Evolutionary conservation across 2,113 vertebrate genomes (phyloP).

Genomic region (Salvator merianae): DNA sequence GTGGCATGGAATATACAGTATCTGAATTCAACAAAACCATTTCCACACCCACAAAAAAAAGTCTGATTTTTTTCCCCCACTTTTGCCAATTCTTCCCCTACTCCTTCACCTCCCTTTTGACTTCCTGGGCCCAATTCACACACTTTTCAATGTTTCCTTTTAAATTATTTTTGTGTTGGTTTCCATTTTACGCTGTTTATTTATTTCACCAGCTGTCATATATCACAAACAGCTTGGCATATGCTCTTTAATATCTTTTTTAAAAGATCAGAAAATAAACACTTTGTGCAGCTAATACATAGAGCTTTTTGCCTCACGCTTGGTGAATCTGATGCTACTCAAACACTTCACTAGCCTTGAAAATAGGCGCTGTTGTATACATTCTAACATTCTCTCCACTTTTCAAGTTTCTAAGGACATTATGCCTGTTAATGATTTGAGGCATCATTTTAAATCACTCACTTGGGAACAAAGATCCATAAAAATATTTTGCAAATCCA

Average conservation of each 20-base stretch:
- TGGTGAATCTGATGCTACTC: conserved; percentile 4
- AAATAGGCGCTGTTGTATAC: not conserved
- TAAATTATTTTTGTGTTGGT: conserved; percentile 15
- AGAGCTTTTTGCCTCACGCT: not conserved
- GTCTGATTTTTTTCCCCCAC: conserved; percentile 34
- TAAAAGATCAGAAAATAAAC: conserved; percentile 23
- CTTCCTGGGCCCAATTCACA: not conserved
- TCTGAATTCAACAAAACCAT: conserved; percentile 20
- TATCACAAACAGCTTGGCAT: conserved; percentile 51
- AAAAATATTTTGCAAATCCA: too few species aligned
- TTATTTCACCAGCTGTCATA: conserved; percentile 40
- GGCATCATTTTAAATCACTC: not conserved
- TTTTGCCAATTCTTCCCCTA: not conserved
- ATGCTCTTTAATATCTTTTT: not conserved
- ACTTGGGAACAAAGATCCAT: not conserved
- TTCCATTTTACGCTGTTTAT: conserved; percentile 29
- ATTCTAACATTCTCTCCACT: not conserved
- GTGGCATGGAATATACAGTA: conserved; percentile 9
- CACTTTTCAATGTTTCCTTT: not conserved
- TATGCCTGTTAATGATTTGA: not conserved
- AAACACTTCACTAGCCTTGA: conserved; percentile 10
- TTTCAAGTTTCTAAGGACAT: not conserved
- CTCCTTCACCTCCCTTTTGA: not conserved
- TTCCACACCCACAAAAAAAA: not conserved
- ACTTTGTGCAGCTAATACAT: conserved; percentile 13